Base-by-base conservation (phyloP, 2,113 vertebrate species). In the Nerophis ophidion region DNA sequence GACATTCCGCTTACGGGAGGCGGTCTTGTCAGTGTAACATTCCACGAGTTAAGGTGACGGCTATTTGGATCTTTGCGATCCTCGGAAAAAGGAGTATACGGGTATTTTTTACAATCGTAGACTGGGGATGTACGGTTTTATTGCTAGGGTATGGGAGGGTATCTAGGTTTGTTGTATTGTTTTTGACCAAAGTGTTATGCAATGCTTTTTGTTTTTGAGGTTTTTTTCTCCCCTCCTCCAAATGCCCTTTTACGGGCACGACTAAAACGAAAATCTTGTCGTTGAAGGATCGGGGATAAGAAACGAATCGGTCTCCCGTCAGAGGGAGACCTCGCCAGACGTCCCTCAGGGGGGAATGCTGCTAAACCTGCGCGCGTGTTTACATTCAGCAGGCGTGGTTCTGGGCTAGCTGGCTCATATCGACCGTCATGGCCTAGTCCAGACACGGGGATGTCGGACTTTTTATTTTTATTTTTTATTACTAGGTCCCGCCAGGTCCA, bases 31-130 rank as follows among this genome's bases (percentile, higher is more conserved):
- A 69, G 45, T 69, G 68, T 74, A 81, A 86, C 85, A 87, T 88
- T 88, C 85, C 82, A 77, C 55, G 62, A 80, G 81, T 77, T 72
- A 72, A 66, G 77, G 66, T 75, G 82, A 74, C 74, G 61, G 68
- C 65, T 63, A 53, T 66, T 49, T 80, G 63, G 74, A 75, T 80
- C 70, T 71, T 54, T 76, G 71, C 66, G 80, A 77, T 82, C 71
- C 71, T 71, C 63, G 49, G 70, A 81, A 81, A 26, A 80, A 81
- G 76, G 79, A 81, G 76, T 64, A 82, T 87, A 87, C 82, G 84
- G 86, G 84, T 84, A 85, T 79, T 79, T 88, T 87, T 75, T 84
- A 89, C 87, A 90, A 90, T 90, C 87, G 86, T 81, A 82, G 82
- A 81, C 77, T 82, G 74, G 76, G 77, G 81, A 76, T 68, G 51